These are phyloP conservation scores for Craterocephalus amniculus DNA, from an alignment of 2,797 vertebrate species.

Conservation along the genomic window DNA sequence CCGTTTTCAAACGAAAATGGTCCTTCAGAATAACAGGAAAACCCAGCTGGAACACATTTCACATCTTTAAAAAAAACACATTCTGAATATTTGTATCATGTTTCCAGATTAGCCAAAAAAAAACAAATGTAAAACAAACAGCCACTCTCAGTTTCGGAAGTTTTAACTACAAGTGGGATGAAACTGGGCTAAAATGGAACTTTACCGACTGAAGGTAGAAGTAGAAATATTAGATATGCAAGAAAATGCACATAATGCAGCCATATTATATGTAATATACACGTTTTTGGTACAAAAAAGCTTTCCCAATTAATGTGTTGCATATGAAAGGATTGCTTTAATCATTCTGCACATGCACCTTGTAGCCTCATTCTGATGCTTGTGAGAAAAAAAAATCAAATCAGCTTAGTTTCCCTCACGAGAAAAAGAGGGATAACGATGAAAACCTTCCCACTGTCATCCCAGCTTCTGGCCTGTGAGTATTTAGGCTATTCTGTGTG, in stretches of 20 bases:
- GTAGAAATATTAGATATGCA: not conserved
- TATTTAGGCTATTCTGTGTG: slow-evolving; percentile 44
- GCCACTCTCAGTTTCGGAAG: no score
- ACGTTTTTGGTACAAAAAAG: not conserved
- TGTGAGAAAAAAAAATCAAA: slow-evolving; percentile 24
- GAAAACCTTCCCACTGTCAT: slow-evolving; percentile 21
- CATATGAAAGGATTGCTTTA: slow-evolving; percentile 15
- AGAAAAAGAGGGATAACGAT: slow-evolving; percentile 17
- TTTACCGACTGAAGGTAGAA: no score
- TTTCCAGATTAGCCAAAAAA: no score
- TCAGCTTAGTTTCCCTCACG: slow-evolving; percentile 15
- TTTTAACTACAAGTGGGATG: no score
- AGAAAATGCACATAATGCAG: not conserved
- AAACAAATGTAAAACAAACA: no score
- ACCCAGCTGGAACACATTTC: no score
- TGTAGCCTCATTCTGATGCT: slow-evolving; percentile 31
- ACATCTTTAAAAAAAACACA: no score
- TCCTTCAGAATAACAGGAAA: no score
- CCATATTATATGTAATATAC: not conserved
- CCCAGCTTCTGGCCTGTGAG: slow-evolving; percentile 11
- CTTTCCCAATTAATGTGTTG: not conserved
- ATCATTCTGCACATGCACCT: slow-evolving; percentile 8
- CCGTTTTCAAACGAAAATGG: not conserved
- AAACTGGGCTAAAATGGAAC: no score
- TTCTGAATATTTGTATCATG: no score